Base-by-base conservation (phyloP, 2,888 invertebrate species). In the Tanypteryx hageni region DNA sequence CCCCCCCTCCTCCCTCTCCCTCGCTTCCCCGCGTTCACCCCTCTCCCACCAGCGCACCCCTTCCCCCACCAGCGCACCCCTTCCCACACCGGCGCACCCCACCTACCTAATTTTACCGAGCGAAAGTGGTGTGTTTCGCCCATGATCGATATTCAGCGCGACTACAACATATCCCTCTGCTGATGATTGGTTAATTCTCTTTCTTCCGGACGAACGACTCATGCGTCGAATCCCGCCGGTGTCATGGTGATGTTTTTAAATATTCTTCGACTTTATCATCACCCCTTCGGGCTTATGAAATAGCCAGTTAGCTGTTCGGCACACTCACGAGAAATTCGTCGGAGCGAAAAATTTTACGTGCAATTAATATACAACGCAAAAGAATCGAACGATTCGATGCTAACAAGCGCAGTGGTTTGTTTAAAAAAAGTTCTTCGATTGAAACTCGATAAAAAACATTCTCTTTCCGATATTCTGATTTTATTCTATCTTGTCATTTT, bases 121-220 rank as follows among this genome's bases (percentile, higher is more conserved):
- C 22, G 22, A 76, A 76, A 76, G 76, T n/a, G 76, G 76, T 76
- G 76, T 76, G 27, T 76, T 76, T 76, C 76, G 76, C 27, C 76
- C 76, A 76, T 76, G 76, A 76, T 76, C 76, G 76, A 76, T 76
- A 76, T 76, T 76, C 76, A 76, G 13, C 76, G 76, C 22, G 76
- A 22, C 76, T 76, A 76, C 76, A 76, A 76, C 76, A 76, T 76
- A 76, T 76, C 76, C 76, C 76, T 76, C 76, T 27, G 76, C 76
- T 76, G 76, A 76, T 76, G 76, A 76, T 76, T 22, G 76, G 76
- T 22, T 76, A 76, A 76, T 76, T 76, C 27, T 14, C 76, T 76
- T 27, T 76, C 76, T 76, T 76, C 76, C 76, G 76, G 76, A 27
- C 22, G 22, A 76, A 27, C 76, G 76, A 22, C 22, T 76, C 27